These are phyloP conservation scores for Globodera ellingtonae DNA, from an alignment of 1,140 invertebrate species.

Conservation along the genomic window DNA sequence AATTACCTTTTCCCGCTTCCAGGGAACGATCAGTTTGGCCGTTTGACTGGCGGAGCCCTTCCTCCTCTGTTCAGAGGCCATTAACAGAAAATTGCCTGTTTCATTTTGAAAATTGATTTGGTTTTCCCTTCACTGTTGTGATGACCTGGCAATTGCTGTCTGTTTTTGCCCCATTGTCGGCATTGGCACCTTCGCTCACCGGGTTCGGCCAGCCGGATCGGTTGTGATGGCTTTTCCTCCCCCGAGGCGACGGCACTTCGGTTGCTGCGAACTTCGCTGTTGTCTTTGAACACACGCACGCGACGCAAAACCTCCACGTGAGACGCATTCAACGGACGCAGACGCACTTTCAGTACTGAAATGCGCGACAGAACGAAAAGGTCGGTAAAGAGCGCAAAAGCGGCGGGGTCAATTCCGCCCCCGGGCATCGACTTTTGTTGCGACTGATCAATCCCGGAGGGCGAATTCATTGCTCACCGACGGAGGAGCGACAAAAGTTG, in stretches of 20 bases:
- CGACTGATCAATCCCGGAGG: not conserved
- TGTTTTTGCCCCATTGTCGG: slow-evolving; percentile 26
- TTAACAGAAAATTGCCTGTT: slow-evolving; percentile 42
- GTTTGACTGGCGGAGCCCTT: slow-evolving; percentile 26
- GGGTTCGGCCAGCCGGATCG: slow-evolving; percentile 31
- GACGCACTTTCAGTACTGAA: slow-evolving; percentile 49
- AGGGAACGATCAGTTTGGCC: slow-evolving; percentile 58
- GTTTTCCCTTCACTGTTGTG: slow-evolving; percentile 11
- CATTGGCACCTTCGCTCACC: slow-evolving; percentile 49
- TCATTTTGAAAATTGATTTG: slow-evolving; percentile 13
- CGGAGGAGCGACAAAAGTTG: slow-evolving; percentile 72
- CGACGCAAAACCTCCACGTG: slow-evolving; percentile 30
- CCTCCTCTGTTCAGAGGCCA: slow-evolving; percentile 51
- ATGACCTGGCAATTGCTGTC: not conserved
- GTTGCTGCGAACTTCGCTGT: not conserved
- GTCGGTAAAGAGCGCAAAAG: not conserved
- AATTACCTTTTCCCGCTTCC: slow-evolving; percentile 55
- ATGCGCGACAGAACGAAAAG: slow-evolving; percentile 16
- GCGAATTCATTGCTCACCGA: slow-evolving; percentile 68
- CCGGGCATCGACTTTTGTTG: not conserved
- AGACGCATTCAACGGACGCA: slow-evolving; percentile 44
- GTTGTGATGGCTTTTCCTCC: slow-evolving; percentile 16
- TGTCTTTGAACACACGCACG: slow-evolving; percentile 36
- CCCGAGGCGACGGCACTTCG: slow-evolving; percentile 1
- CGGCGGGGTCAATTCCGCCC: too few relatives aligned